Evolutionary conservation across 1,140 invertebrate species (phyloP).

Genomic region (Apis florea): DNA sequence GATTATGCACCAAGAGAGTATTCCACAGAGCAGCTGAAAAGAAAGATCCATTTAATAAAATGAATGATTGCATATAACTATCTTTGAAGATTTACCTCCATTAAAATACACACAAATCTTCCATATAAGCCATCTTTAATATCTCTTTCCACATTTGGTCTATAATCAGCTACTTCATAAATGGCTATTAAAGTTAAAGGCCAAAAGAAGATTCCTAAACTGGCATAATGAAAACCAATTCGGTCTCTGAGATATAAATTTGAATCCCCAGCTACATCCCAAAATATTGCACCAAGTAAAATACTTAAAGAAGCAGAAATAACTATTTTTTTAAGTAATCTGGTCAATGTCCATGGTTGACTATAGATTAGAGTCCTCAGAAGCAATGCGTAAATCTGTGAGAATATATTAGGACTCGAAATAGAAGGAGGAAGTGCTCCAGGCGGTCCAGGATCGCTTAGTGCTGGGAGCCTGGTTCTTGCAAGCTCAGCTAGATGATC

Average conservation of each 20-base stretch:
- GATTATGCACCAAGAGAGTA: constrained; percentile 84
- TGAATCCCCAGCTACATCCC: constrained; percentile 89
- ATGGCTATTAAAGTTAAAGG: constrained; percentile 87
- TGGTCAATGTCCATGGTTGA: constrained; percentile 91
- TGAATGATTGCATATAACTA: background rate
- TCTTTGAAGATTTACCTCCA: constrained; percentile 82
- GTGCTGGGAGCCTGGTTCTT: constrained; percentile 81
- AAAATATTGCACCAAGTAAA: constrained; percentile 92
- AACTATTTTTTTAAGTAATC: constrained; percentile 88
- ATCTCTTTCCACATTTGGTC: constrained; percentile 88
- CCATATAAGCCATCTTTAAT: constrained; percentile 90
- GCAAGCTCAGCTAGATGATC: constrained; percentile 93
- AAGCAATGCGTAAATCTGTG: constrained; percentile 86
- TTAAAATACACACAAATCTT: constrained; percentile 88
- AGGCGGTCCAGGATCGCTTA: constrained; percentile 89
- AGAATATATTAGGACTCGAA: constrained; percentile 82
- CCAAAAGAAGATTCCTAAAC: constrained; percentile 88
- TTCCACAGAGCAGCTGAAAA: constrained; percentile 82
- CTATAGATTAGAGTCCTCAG: constrained; percentile 87
- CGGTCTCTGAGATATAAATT: constrained; percentile 88
- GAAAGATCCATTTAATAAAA: background rate
- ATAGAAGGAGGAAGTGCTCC: constrained; percentile 86
- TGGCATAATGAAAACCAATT: constrained; percentile 91
- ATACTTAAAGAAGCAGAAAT: constrained; percentile 90
- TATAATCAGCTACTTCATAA: constrained; percentile 85